Evolutionary conservation across 1,140 invertebrate genomes (phyloP).

Genomic region (Drepana arcuata): DNA sequence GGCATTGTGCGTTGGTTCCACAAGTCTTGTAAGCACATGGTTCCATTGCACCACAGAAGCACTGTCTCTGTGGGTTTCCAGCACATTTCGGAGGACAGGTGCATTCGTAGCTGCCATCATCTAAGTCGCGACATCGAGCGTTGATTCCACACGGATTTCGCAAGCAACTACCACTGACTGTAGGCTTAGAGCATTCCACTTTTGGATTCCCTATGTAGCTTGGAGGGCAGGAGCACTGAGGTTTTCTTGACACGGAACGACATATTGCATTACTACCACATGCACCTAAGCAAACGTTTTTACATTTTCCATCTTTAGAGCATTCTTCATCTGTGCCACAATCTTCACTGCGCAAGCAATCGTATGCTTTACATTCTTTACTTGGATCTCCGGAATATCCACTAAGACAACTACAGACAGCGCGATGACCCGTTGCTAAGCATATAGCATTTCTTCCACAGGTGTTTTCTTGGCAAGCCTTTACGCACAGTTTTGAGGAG

Average conservation of each 20-base stretch:
- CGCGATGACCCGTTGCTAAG: constrained; percentile 81
- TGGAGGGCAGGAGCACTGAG: constrained; percentile 88
- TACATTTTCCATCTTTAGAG: constrained; percentile 80
- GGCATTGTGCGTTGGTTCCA: constrained; percentile 87
- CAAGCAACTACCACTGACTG: constrained; percentile 79
- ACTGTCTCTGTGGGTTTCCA: constrained; percentile 86
- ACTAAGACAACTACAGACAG: constrained; percentile 89
- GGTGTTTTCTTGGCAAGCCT: constrained; percentile 80
- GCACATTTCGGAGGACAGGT: constrained; percentile 83
- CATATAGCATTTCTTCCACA: constrained; percentile 85
- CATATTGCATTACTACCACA: constrained; percentile 92
- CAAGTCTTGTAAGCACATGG: constrained; percentile 82
- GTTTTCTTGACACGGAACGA: constrained; percentile 80
- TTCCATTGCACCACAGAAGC: constrained; percentile 79
- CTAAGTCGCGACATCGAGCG: constrained; percentile 83
- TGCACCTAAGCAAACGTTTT: constrained; percentile 85
- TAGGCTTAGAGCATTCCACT: constrained; percentile 80
- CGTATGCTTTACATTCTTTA: constrained; percentile 80
- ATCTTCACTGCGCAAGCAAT: constrained; percentile 84
- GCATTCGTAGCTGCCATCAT: constrained; percentile 82
- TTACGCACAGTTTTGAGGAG: constrained; percentile 79
- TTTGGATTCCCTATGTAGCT: constrained; percentile 88
- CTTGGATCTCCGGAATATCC: constrained; percentile 86
- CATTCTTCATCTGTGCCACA: constrained; percentile 86
- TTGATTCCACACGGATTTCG: constrained; percentile 89